Conservation (phyloP, 2,113 vertebrate species). For the Symphodus melops region DNA sequence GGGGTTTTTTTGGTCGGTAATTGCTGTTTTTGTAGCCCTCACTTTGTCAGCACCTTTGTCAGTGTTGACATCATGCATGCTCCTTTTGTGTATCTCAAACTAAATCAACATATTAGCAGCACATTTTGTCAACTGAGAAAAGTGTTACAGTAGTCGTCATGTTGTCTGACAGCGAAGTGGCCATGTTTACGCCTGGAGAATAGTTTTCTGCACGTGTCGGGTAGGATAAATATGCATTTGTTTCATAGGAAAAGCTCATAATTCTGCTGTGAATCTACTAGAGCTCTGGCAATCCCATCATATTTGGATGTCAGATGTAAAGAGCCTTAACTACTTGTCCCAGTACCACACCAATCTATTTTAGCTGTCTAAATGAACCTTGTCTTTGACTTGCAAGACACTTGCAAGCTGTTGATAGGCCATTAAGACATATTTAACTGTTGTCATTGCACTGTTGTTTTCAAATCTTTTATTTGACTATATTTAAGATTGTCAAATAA, state of each 20-base stretch:
- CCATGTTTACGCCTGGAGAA: background rate
- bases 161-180: background rate
- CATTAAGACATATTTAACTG: no score
- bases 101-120: slow-evolving; percentile 17
- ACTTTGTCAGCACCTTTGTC: slow-evolving; percentile 12
- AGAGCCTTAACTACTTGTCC: no score
- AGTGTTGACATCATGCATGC: slow-evolving; percentile 2
- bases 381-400: no score
- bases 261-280: background rate
- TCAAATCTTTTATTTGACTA: no score
- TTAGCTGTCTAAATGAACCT: no score
- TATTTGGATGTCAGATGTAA: no score
- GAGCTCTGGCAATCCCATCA: no score
- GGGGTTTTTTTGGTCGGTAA: background rate
- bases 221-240: no score
- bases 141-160: background rate
- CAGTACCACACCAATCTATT: no score
- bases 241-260: background rate
- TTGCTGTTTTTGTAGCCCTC: slow-evolving; percentile 6
- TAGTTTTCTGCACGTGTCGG: background rate
- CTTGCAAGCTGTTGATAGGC: no score
- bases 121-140: slow-evolving; percentile 6
- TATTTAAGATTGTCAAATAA: no score
- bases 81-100: slow-evolving; percentile 9
- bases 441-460: no score